Evolutionary conservation across 2,888 invertebrate species (phyloP).

Genomic region (Copidosoma aretas): DNA sequence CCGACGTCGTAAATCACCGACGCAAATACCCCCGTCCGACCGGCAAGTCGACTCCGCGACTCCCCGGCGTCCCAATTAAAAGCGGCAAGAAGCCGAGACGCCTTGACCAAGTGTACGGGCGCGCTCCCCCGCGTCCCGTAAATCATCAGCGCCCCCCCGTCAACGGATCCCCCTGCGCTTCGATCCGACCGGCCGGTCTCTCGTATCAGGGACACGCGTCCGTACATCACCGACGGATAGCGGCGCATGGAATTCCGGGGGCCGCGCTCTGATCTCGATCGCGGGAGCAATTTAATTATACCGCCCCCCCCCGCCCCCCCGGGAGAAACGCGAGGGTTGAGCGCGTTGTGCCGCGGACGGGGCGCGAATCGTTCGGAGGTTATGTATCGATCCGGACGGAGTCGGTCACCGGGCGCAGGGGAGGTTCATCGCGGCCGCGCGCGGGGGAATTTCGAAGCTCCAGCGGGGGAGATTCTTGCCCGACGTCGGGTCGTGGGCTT

Average conservation of each 20-base stretch:
- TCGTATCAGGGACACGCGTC: too few species aligned
- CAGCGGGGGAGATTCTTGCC: too few species aligned
- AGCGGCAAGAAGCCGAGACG: not conserved
- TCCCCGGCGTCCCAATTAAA: slow-evolving; percentile 37
- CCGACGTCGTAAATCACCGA: slow-evolving; percentile 3
- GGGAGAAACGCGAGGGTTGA: not conserved
- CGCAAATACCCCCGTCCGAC: not conserved
- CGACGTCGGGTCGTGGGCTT: too few species aligned
- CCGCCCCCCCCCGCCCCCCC: not conserved
- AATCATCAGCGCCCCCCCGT: not conserved
- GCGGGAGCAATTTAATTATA: slow-evolving; percentile 42
- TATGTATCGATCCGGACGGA: not conserved
- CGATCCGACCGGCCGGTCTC: too few species aligned
- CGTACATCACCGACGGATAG: too few species aligned
- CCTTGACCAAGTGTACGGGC: too few species aligned
- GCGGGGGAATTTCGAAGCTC: too few species aligned
- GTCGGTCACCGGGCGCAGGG: too few species aligned
- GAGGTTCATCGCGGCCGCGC: too few species aligned
- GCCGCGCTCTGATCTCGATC: slow-evolving; percentile 42
- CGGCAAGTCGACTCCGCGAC: not conserved
- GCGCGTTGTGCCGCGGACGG: not conserved
- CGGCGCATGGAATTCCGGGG: too few species aligned
- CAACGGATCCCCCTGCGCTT: too few species aligned
- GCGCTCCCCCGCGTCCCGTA: not conserved
- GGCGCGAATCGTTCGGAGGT: not conserved